These are phyloP conservation scores for Notothenia coriiceps DNA, from an alignment of 2,113 vertebrate genomes.

Conservation along the genomic window DNA sequence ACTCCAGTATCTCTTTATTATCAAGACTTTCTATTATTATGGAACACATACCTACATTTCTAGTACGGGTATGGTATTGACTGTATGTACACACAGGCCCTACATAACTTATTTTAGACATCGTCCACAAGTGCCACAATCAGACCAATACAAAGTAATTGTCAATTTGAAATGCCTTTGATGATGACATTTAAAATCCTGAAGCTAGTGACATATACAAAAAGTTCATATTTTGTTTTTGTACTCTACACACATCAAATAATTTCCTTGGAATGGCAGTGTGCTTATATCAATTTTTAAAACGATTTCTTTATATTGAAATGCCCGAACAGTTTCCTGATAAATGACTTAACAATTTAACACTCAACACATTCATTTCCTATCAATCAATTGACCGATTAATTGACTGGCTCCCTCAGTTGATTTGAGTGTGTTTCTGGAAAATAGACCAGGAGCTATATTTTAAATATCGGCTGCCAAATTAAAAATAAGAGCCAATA, in stretches of 20 bases:
- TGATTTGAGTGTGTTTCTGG: not conserved
- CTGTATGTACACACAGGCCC: not conserved
- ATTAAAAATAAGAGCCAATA: not conserved
- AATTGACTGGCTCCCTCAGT: too few relatives aligned
- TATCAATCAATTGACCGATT: not conserved
- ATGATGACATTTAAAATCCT: conserved; percentile 16
- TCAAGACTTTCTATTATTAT: not conserved
- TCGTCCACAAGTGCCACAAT: not conserved
- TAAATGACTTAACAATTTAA: not conserved
- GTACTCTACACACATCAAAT: too few relatives aligned
- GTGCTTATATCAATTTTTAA: not conserved
- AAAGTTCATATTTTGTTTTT: not conserved
- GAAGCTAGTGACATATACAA: not conserved
- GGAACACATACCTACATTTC: not conserved
- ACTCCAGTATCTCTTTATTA: fast-evolving
- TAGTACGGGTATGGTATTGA: not conserved
- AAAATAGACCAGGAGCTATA: not conserved
- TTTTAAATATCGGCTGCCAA: not conserved
- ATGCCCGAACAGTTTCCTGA: too few relatives aligned
- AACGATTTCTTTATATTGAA: not conserved
- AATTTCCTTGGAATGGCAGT: not conserved
- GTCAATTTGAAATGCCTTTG: conserved; percentile 7
- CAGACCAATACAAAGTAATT: not conserved
- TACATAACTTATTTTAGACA: not conserved
- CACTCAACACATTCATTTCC: not conserved